Evolutionary conservation across 2,113 vertebrate species (phyloP), one percentile per base, ranked within the genome.

Genomic region (Eonycteris spelaea): DNA sequence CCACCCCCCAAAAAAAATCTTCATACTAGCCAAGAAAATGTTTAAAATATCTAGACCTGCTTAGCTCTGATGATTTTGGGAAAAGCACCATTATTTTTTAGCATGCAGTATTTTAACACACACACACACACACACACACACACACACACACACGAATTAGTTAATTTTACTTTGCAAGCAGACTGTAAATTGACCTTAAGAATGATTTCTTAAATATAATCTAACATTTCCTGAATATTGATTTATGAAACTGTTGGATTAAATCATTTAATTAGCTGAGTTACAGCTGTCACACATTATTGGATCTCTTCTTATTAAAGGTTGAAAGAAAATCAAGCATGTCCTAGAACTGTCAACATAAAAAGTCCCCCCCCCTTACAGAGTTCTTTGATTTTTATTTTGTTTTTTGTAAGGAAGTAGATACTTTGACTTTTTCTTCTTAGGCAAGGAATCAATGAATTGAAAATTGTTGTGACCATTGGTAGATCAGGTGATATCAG

Each of bases 381-480:
- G 88, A 97, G 15, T 74, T 96, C 53, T 97, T 98, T 97, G 84
- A 97, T 98, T 98, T 98, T 97, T 87, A 94, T 94, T 94, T 94
- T 96, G 59, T 89, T 97, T 68, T 92, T 89, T 57, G 0, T 92
- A 85, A 74, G 93, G 98, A 96, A 98, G 24, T 70, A 38, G 86
- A 95, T 80, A 95, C 24, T 96, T 96, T 96, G 73, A 73, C 59
- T 97, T 97, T 97, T 95, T 84, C 59, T 15, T 38, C 48, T 73
- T 94, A 87, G 95, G 43, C 57, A 96, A 35, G 82, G 38, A 97
- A 98, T 98, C 97, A 97, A 98, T 96, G 96, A 96, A 97, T 96
- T 97, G 95, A 97, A 74, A 91, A 93, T 96, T 97, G 79, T 95
- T 97, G 61, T 96, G 97, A 96, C 95, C 93, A 94, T 3, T 92